These are phyloP conservation scores for Belonocnema kinseyi DNA, from an alignment of 1,140 invertebrate species.

Conservation along the genomic window DNA sequence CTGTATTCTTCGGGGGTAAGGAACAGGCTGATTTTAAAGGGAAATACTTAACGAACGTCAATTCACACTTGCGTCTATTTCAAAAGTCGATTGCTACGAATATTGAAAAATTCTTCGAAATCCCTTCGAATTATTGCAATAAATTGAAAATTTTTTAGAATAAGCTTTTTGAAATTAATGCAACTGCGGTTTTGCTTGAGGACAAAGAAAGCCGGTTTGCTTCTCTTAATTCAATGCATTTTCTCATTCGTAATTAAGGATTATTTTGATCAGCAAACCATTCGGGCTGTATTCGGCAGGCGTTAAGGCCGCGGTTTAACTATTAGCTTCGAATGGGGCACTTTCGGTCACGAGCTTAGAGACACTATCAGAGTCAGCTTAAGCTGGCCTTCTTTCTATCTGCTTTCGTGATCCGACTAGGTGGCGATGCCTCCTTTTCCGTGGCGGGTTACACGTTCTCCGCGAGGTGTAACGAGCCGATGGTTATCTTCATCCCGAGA, in stretches of 20 bases:
- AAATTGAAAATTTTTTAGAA: no score
- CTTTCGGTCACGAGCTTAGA: constrained; percentile 53
- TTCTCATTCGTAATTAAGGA: constrained; percentile 66
- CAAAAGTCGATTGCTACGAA: no score
- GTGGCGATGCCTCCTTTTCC: constrained; percentile 39
- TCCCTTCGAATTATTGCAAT: no score
- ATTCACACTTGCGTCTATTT: no score
- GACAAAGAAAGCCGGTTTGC: not conserved
- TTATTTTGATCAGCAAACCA: constrained; percentile 58
- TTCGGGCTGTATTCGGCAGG: constrained; percentile 53
- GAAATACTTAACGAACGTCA: no score
- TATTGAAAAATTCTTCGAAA: no score
- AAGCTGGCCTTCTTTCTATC: constrained; percentile 61
- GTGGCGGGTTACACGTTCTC: constrained; percentile 30
- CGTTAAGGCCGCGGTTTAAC: constrained; percentile 54
- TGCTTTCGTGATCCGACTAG: constrained; percentile 60
- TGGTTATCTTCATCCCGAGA: constrained; percentile 65
- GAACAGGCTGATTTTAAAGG: no score
- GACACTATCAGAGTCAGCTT: constrained; percentile 65
- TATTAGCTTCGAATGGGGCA: constrained; percentile 52
- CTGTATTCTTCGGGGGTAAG: no score
- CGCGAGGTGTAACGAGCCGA: constrained; percentile 63
- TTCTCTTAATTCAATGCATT: constrained; percentile 64
- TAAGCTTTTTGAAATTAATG: no score
- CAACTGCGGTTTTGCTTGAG: no score